phyloP scores from a whole-genome alignment of 2,797 vertebrate species.

The Moxostoma hubbsi region DNA sequence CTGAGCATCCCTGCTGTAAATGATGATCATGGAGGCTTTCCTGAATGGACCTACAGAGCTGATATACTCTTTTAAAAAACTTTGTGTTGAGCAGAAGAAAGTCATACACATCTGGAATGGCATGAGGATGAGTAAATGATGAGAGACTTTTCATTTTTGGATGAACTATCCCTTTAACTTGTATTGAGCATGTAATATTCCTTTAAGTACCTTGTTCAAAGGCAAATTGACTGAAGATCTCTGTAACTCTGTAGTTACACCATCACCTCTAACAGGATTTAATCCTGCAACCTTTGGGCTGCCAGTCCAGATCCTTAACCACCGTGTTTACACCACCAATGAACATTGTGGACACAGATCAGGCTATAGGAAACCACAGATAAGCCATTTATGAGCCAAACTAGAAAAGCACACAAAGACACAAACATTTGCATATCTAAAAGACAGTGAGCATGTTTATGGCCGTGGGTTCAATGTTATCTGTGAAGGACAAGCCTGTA shows the following conservation, averaged over 20 bases:
- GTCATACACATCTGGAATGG: too few relatives aligned
- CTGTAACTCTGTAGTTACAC: neutral
- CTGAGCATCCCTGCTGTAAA: too few relatives aligned
- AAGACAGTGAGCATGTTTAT: slow-evolving; percentile 8
- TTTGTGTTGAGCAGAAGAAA: too few relatives aligned
- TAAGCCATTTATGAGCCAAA: neutral
- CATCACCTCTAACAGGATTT: neutral
- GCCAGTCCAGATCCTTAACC: neutral
- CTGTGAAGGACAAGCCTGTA: neutral
- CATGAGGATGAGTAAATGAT: too few relatives aligned
- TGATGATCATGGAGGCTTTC: too few relatives aligned
- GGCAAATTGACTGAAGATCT: neutral
- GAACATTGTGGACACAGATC: neutral
- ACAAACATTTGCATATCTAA: slow-evolving; percentile 4
- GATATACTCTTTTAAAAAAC: too few relatives aligned
- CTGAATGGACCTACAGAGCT: too few relatives aligned
- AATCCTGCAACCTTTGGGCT: neutral
- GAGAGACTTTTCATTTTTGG: too few relatives aligned
- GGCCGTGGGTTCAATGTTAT: neutral
- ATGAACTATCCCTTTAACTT: too few relatives aligned
- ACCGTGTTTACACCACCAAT: neutral
- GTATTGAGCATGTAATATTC: too few relatives aligned
- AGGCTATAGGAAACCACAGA: neutral
- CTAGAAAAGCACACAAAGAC: slow-evolving; percentile 13
- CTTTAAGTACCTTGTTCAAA: too few relatives aligned